phyloP scores from a whole-genome alignment of 2,888 invertebrate species.

The Clistopyga incitator region DNA sequence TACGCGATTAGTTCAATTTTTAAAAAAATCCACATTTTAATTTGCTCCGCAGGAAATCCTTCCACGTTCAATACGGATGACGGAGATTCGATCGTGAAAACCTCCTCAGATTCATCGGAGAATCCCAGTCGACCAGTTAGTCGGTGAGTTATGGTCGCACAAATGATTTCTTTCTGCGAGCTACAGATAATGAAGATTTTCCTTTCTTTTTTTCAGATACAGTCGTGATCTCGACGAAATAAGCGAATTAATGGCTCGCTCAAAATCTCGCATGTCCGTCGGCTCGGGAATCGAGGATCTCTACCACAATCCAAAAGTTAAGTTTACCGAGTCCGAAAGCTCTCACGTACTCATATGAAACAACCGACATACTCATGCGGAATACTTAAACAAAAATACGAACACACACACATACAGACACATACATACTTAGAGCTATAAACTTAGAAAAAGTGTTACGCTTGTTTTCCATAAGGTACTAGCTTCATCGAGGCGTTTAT shows the following conservation, averaged over 20 bases:
- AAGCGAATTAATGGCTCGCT: slow-evolving; percentile 81
- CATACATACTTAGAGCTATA: slow-evolving; percentile 46
- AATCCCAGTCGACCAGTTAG: slow-evolving; percentile 85
- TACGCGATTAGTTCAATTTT: too few relatives aligned
- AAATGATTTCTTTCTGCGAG: neutral
- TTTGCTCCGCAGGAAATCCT: slow-evolving; percentile 62
- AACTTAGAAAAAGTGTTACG: slow-evolving; percentile 63
- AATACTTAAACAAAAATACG: slow-evolving; percentile 14
- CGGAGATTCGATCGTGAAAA: slow-evolving; percentile 78
- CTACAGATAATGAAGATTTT: neutral
- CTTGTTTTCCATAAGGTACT: slow-evolving; percentile 67
- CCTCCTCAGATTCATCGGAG: slow-evolving; percentile 80
- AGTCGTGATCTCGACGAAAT: slow-evolving; percentile 86
- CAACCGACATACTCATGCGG: slow-evolving; percentile 46
- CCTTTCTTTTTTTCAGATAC: slow-evolving; percentile 81
- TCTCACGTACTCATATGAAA: slow-evolving; percentile 80
- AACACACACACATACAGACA: slow-evolving; percentile 20
- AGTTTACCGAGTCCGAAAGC: slow-evolving; percentile 79
- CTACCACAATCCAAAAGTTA: slow-evolving; percentile 79
- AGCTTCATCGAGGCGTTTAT: slow-evolving; percentile 61
- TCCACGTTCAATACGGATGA: slow-evolving; percentile 77
- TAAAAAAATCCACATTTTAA: neutral
- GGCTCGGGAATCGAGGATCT: slow-evolving; percentile 81
- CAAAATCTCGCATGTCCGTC: slow-evolving; percentile 82
- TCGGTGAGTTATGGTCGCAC: slow-evolving; percentile 80